These are phyloP conservation scores for Plebejus argus DNA, from an alignment of 2,888 invertebrate genomes.

Conservation along the genomic window DNA sequence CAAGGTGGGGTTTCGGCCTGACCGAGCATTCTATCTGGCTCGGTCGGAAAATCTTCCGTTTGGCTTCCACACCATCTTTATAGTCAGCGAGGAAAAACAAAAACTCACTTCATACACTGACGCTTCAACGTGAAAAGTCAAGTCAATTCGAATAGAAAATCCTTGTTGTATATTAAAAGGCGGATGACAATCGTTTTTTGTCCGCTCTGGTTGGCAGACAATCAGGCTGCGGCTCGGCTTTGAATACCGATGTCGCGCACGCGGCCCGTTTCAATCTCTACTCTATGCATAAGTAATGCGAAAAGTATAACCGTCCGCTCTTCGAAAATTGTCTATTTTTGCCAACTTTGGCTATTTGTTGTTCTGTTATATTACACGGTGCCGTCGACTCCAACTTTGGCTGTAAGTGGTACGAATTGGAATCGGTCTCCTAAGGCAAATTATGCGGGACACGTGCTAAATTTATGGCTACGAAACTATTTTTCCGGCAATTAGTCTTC, in stretches of 20 bases:
- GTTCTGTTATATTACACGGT: slow-evolving; percentile 11
- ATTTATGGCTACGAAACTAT: background rate
- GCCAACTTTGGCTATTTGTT: slow-evolving; percentile 67
- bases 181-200: slow-evolving; percentile 45
- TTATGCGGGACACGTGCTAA: slow-evolving; percentile 13
- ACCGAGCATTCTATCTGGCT: no score
- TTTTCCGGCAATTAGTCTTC: background rate
- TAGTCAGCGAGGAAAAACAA: no score
- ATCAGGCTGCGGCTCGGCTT: slow-evolving; percentile 63
- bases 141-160: background rate
- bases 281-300: slow-evolving; percentile 80
- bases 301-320: slow-evolving; percentile 71
- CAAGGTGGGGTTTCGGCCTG: no score
- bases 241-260: slow-evolving; percentile 75
- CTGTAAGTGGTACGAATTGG: background rate
- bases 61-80: no score
- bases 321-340: slow-evolving; percentile 75
- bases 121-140: background rate
- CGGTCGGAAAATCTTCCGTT: no score
- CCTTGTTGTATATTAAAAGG: slow-evolving; percentile 13
- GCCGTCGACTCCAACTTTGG: background rate
- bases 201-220: slow-evolving; percentile 67
- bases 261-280: slow-evolving; percentile 77
- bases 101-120: no score
- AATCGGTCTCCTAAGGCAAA: slow-evolving; percentile 27